Conservation (phyloP, 2,888 invertebrate species). For the Ornithoptera alexandrae region DNA sequence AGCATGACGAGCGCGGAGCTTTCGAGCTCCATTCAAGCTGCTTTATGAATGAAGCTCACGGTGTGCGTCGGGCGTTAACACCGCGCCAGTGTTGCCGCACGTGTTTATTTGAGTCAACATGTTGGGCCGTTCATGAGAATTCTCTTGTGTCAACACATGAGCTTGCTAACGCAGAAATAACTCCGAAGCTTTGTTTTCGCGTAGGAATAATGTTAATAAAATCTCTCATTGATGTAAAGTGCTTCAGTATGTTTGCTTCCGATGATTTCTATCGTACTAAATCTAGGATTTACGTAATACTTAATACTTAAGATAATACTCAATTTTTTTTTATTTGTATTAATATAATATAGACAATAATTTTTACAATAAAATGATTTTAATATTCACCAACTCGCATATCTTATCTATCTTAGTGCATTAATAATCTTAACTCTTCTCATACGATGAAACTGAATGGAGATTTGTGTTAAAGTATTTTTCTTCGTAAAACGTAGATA, state of each 20-base stretch:
- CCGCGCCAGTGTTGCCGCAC: constrained; percentile 55
- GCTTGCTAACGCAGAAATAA: constrained; percentile 69
- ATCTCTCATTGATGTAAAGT: constrained; percentile 28
- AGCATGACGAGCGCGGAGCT: constrained; percentile 59
- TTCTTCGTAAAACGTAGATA: too few species aligned
- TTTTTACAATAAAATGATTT: not conserved
- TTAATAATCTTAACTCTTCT: too few species aligned
- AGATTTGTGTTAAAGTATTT: too few species aligned
- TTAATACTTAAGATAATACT: not conserved
- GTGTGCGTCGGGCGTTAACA: constrained; percentile 54
- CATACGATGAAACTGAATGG: too few species aligned
- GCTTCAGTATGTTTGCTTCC: constrained; percentile 25
- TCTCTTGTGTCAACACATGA: constrained; percentile 75
- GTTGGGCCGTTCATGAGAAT: constrained; percentile 78
- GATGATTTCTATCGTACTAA: constrained; percentile 18
- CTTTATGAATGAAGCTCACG: constrained; percentile 58
- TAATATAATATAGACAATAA: not conserved
- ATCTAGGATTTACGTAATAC: not conserved
- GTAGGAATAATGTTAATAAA: constrained; percentile 46
- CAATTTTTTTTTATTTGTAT: not conserved
- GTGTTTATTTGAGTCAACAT: constrained; percentile 70
- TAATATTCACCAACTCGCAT: too few species aligned
- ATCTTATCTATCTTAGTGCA: too few species aligned
- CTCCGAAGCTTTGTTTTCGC: constrained; percentile 67
- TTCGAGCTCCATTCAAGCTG: constrained; percentile 59